Percentiles rank a stretch among this genome's conserved stretches.
Evolutionary conservation across 1,140 invertebrate species (phyloP).

Genomic region (Planococcus citri): DNA sequence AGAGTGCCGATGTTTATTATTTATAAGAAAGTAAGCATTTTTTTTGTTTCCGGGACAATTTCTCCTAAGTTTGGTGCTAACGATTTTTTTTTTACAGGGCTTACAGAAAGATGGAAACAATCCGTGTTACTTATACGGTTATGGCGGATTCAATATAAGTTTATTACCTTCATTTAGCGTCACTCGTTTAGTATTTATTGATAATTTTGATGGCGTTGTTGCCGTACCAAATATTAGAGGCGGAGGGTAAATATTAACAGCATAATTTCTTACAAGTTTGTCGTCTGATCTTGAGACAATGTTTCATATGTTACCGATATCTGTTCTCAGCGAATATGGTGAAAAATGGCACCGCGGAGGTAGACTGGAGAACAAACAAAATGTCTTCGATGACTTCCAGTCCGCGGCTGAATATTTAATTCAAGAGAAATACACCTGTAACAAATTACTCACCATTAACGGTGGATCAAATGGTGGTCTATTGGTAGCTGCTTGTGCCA

Average conservation of each 20-base stretch:
- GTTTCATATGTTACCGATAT: too few species aligned
- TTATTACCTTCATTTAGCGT: slow-evolving; percentile 75
- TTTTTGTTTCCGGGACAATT: too few species aligned
- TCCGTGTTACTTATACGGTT: slow-evolving; percentile 83
- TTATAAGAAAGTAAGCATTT: slow-evolving; percentile 52
- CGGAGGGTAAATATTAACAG: slow-evolving; percentile 65
- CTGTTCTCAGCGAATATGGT: slow-evolving; percentile 71
- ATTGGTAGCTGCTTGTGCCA: slow-evolving; percentile 78
- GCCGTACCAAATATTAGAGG: slow-evolving; percentile 91
- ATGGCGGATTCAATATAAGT: slow-evolving; percentile 93
- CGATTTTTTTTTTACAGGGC: slow-evolving; percentile 36
- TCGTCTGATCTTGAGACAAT: too few species aligned
- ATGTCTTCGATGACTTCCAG: slow-evolving; percentile 95
- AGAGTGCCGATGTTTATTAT: slow-evolving; percentile 97
- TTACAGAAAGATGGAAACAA: slow-evolving; percentile 51
- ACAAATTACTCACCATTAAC: slow-evolving; percentile 69
- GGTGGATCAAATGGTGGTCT: slow-evolving; percentile 95
- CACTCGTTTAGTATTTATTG: slow-evolving; percentile 72
- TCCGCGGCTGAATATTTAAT: slow-evolving; percentile 83
- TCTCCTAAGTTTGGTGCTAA: slow-evolving; percentile 14
- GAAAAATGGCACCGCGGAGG: slow-evolving; percentile 94
- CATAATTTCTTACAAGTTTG: not conserved
- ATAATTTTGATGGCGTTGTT: slow-evolving; percentile 76
- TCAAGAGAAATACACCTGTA: slow-evolving; percentile 62
- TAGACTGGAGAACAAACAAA: slow-evolving; percentile 86